These are phyloP conservation scores for Coenonympha arcania DNA, from an alignment of 2,888 invertebrate genomes.

Conservation along the genomic window DNA sequence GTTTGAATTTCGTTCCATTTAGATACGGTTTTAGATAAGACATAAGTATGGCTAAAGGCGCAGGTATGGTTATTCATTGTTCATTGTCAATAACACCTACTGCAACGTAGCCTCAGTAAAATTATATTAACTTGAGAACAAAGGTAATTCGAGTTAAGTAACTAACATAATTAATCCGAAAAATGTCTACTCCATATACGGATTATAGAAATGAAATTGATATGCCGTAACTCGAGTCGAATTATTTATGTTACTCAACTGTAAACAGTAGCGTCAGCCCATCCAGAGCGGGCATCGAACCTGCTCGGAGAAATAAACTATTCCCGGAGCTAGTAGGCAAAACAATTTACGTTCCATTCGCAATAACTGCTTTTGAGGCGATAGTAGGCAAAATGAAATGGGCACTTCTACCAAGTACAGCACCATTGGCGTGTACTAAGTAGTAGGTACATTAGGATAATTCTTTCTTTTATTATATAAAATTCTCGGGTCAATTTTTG, in stretches of 20 bases:
- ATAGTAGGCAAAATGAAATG: slow-evolving; percentile 34
- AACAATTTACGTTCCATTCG: slow-evolving; percentile 48
- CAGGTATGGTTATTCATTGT: too few species aligned
- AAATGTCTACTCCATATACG: neutral
- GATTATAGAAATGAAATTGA: neutral
- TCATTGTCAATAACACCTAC: neutral
- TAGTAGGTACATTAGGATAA: too few species aligned
- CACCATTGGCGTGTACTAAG: neutral
- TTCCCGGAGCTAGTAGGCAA: slow-evolving; percentile 36
- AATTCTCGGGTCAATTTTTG: too few species aligned
- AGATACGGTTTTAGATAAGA: too few species aligned
- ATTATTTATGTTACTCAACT: slow-evolving; percentile 8
- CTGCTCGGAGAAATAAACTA: slow-evolving; percentile 48
- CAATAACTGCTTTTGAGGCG: slow-evolving; percentile 40
- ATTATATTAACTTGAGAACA: neutral
- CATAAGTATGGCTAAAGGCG: too few species aligned
- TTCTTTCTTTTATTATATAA: too few species aligned
- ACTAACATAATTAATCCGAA: neutral
- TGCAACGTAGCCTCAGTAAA: neutral
- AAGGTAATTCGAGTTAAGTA: neutral
- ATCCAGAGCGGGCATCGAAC: slow-evolving; percentile 48
- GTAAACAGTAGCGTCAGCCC: slow-evolving; percentile 33
- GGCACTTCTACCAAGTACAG: slow-evolving; percentile 27
- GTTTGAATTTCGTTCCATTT: too few species aligned
- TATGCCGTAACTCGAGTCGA: slow-evolving; percentile 1